Percentiles rank a stretch among this genome's conserved stretches.
Conservation (phyloP, 2,797 vertebrate genomes). For the Muscicapa comitata region DNA sequence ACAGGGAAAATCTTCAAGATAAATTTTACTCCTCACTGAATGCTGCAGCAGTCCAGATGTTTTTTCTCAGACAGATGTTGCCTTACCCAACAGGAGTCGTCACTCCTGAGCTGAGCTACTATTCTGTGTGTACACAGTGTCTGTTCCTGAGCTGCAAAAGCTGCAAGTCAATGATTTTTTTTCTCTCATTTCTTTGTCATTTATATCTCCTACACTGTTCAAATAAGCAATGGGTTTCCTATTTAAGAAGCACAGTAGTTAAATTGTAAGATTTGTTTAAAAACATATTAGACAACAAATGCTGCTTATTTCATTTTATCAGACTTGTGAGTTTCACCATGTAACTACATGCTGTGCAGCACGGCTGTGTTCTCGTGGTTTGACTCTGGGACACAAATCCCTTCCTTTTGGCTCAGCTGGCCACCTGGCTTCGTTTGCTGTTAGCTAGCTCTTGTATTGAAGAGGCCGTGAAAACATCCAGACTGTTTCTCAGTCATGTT, state of each 20-base stretch:
- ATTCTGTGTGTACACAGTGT: not conserved
- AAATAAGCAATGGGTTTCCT: slow-evolving; percentile 22
- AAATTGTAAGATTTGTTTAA: not conserved
- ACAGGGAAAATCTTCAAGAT: not conserved
- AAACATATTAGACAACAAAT: not conserved
- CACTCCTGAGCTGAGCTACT: slow-evolving; percentile 25
- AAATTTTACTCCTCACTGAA: not conserved
- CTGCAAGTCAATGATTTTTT: not conserved
- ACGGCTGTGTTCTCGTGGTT: accelerated
- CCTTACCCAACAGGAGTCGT: not conserved
- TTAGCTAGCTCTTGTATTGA: not conserved
- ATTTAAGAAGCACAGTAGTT: not conserved
- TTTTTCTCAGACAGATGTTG: slow-evolving; percentile 34
- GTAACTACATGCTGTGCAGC: accelerated
- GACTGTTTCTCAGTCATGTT: not conserved
- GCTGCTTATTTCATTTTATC: not conserved
- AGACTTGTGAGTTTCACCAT: not conserved
- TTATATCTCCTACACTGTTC: not conserved
- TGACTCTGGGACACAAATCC: not conserved
- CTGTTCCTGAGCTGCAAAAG: slow-evolving; percentile 7
- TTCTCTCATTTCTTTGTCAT: not conserved
- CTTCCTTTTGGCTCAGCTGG: not conserved
- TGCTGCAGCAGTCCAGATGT: slow-evolving; percentile 28
- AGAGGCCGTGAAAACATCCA: not conserved
- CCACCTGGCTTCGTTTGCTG: not conserved